Conservation (phyloP, 2,888 invertebrate species). For the Aromia moschata region DNA sequence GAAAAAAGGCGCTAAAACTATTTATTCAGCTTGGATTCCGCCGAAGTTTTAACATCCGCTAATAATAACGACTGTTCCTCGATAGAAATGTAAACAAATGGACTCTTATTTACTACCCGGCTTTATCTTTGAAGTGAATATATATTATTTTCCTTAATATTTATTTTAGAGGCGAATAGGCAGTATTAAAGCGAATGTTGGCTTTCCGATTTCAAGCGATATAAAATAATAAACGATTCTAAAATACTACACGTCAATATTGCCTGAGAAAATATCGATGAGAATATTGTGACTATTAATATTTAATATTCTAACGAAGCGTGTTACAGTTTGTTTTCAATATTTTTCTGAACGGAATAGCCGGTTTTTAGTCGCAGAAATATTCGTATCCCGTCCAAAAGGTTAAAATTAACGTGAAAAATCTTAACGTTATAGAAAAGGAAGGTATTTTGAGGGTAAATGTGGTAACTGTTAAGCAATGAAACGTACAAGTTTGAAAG, state of each 20-base stretch:
- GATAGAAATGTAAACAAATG: constrained; percentile 34
- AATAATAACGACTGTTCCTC: constrained; percentile 38
- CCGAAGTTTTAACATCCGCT: constrained; percentile 22
- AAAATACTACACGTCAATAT: constrained; percentile 10
- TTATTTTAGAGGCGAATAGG: constrained; percentile 37
- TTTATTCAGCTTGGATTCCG: constrained; percentile 19
- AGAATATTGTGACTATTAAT: background rate
- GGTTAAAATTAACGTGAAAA: too few relatives aligned
- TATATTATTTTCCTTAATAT: constrained; percentile 38
- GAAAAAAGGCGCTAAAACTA: constrained; percentile 4
- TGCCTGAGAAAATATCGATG: background rate
- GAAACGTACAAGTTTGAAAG: too few relatives aligned
- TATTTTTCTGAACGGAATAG: background rate
- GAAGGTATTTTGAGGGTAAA: background rate
- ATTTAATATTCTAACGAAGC: background rate
- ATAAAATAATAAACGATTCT: constrained; percentile 21
- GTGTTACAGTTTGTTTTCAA: background rate
- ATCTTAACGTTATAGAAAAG: too few relatives aligned
- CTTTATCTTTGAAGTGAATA: constrained; percentile 38
- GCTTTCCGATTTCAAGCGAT: constrained; percentile 17
- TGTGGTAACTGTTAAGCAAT: background rate
- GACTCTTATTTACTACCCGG: constrained; percentile 32
- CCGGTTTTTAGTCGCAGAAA: background rate
- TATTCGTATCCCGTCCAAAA: background rate
- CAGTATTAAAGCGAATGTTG: constrained; percentile 34